Evolutionary conservation across 2,797 vertebrate genomes (phyloP), one percentile per base, ranked within the genome.

Genomic region (Okamejei kenojei): DNA sequence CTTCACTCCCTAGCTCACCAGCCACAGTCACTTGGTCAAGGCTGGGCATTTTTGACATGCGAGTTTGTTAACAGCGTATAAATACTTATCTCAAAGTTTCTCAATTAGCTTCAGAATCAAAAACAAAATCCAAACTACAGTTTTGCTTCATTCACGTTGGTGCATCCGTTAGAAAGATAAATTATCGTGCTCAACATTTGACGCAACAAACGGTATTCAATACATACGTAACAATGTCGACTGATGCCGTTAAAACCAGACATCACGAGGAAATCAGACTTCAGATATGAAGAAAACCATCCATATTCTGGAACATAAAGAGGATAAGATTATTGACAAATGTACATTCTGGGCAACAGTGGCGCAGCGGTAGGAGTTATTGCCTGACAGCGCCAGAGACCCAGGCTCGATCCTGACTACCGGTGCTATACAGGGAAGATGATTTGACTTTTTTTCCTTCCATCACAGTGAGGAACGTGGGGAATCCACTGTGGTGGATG

Each of bases 301-400:
- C n/a, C n/a, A 88, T 88, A 88, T 88, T 88, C 84, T 35, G 84
- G 61, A 68, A 88, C n/a, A 35, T 88, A 32, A 65, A 32, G n/a
- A 88, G 63, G 65, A 61, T 68, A 68, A 88, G 68, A 68, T 65
- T 88, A 23, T 88, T 88, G 84, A 88, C 68, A 88, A 68, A 68
- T 68, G 29, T 63, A 8, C 32, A 54, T 54, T 54, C 6, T 54
- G 45, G 45, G 5, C 45, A 6, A 54, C 45, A 54, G 45, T 54
- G 45, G 45, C 6, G 45, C 5, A 54, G 45, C 5, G 45, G 45
- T 54, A 54, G 45, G 45, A 54, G 4, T 54, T 6, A 7, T 54
- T 54, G 45, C 45, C 45, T 54, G 6, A 54, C 45, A 54, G 45
- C 45, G 45, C 45, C 45, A 54, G 45, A 6, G 45, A 54, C 5